Evolutionary conservation across 2,113 vertebrate genomes (phyloP).

Genomic region (Sinosuthora webbiana): DNA sequence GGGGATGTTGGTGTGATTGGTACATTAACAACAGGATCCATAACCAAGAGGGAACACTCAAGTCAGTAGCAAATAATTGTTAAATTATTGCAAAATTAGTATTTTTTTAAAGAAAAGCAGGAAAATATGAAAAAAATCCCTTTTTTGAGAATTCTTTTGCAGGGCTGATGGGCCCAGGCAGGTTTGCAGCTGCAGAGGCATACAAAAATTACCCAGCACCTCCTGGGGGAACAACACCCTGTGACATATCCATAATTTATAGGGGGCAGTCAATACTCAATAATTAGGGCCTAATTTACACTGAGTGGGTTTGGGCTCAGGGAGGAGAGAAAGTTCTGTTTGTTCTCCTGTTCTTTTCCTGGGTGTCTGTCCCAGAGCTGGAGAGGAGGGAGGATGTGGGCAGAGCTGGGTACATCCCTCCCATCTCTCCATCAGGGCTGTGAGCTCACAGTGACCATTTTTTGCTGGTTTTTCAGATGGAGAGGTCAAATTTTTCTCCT

Average conservation of each 20-base stretch:
- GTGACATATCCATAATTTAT: neutral
- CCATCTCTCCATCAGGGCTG: neutral
- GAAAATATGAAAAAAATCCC: neutral
- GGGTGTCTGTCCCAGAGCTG: neutral
- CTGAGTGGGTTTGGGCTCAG: neutral
- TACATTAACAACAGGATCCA: neutral
- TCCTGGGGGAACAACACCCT: neutral
- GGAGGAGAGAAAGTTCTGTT: neutral
- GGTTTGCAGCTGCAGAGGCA: neutral
- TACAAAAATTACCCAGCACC: neutral
- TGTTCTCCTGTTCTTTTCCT: neutral
- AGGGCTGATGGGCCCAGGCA: neutral
- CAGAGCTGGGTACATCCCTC: neutral
- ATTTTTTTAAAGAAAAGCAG: neutral
- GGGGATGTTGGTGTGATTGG: neutral
- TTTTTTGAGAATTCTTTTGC: neutral
- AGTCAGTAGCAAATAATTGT: neutral
- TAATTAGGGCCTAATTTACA: constrained; percentile 24
- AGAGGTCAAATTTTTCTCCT: neutral
- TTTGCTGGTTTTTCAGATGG: neutral
- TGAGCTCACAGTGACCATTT: neutral
- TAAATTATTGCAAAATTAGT: neutral
- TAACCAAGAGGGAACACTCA: neutral
- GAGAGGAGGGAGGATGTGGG: neutral
- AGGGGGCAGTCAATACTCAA: neutral